A percentile compares a stretch with the other conserved stretches of the same genome.
Evolutionary conservation across 2,888 invertebrate species (phyloP).

Genomic region (Maniola hyperantus): DNA sequence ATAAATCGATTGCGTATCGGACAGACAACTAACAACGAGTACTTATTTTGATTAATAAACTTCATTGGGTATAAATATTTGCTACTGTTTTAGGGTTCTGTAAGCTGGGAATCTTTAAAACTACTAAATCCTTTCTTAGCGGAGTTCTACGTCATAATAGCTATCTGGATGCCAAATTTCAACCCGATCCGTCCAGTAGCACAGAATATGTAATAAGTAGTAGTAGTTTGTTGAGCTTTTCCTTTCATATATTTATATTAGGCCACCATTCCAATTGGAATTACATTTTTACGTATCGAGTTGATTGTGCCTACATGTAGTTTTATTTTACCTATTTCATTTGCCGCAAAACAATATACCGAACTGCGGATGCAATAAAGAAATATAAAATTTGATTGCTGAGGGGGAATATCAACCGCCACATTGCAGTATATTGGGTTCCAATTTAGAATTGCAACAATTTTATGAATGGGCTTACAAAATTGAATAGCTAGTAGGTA

Average conservation of each 20-base stretch:
- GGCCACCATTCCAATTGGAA: too few relatives aligned
- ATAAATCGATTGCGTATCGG: slow-evolving; percentile 2
- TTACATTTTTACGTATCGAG: not conserved
- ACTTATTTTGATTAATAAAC: slow-evolving; percentile 2
- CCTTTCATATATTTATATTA: too few relatives aligned
- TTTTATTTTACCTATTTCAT: not conserved
- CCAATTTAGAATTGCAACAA: not conserved
- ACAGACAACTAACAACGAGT: not conserved
- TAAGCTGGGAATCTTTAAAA: too few relatives aligned
- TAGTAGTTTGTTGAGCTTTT: too few relatives aligned
- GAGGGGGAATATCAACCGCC: not conserved
- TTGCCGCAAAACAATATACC: not conserved
- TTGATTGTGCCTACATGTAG: too few relatives aligned
- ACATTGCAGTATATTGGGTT: not conserved
- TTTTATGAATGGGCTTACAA: not conserved
- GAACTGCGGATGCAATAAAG: not conserved
- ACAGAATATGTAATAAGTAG: too few relatives aligned
- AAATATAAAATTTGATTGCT: slow-evolving; percentile 2
- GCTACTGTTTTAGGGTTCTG: not conserved
- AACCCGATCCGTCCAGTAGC: too few relatives aligned
- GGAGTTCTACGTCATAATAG: too few relatives aligned
- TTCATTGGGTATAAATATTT: not conserved
- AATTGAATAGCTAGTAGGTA: not conserved
- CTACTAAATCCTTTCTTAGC: too few relatives aligned
- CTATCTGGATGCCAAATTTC: too few relatives aligned